A percentile compares a stretch with the other conserved stretches of the same genome.
These are phyloP conservation scores for Embiotoca jacksoni DNA, from an alignment of 2,113 vertebrate genomes.

Conservation along the genomic window DNA sequence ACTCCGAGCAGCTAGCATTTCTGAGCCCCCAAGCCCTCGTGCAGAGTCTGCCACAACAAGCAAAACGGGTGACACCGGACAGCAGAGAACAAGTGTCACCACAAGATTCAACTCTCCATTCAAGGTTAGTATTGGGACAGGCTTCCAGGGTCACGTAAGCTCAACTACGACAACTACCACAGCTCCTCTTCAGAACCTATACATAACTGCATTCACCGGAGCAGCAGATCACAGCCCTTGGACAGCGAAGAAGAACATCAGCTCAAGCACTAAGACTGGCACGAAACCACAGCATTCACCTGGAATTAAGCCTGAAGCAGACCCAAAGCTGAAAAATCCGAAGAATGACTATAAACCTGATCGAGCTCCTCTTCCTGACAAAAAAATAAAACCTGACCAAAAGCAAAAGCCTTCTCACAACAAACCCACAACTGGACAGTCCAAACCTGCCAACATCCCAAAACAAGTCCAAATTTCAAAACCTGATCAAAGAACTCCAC, in stretches of 20 bases:
- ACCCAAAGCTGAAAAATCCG: conserved; percentile 35
- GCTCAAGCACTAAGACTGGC: conserved; percentile 26
- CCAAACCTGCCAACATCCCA: conserved; percentile 7
- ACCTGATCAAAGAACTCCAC: no score
- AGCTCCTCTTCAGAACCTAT: conserved; percentile 13
- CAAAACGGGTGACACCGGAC: conserved; percentile 8
- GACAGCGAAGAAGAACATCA: conserved; percentile 48
- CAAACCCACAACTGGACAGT: conserved; percentile 15
- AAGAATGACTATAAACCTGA: conserved; percentile 52
- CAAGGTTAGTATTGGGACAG: background rate
- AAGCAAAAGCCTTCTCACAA: conserved; percentile 32
- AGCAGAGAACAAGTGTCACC: conserved; percentile 11
- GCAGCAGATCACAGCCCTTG: background rate
- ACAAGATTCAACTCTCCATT: conserved; percentile 1
- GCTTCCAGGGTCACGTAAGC: conserved; percentile 8
- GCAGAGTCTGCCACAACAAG: conserved; percentile 21
- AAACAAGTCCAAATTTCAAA: no score
- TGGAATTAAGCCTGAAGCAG: conserved; percentile 46
- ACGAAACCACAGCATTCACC: conserved; percentile 27
- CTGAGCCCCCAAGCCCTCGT: conserved; percentile 9
- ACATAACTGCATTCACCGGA: conserved; percentile 27
- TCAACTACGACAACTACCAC: conserved; percentile 20
- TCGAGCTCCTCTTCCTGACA: conserved; percentile 20
- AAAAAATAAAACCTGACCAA: conserved; percentile 45
- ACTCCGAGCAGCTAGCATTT: background rate